phyloP scores from a whole-genome alignment of 2,113 vertebrate species.

The Vombatus ursinus region DNA sequence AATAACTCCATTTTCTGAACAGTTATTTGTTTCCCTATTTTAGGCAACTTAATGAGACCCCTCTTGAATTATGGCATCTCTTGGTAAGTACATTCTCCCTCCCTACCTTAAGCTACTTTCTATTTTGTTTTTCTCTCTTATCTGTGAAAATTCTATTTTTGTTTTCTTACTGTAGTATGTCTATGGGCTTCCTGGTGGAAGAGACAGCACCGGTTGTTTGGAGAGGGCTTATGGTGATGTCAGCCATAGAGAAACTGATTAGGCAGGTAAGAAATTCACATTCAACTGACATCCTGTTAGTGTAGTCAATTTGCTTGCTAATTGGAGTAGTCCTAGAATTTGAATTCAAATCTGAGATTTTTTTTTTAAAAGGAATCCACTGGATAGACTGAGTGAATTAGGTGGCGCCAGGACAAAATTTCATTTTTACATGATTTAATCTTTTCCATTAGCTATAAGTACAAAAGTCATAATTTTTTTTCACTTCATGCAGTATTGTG shows the following conservation, averaged over 20 bases:
- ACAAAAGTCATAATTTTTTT: constrained; percentile 7
- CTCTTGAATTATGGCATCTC: constrained; percentile 95
- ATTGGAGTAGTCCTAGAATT: constrained; percentile 42
- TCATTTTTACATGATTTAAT: constrained; percentile 40
- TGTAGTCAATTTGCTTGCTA: constrained; percentile 31
- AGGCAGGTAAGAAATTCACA: constrained; percentile 88
- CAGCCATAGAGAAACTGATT: constrained; percentile 93
- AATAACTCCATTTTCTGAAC: constrained; percentile 15
- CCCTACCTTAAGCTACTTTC: constrained; percentile 72
- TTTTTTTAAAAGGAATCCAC: constrained; percentile 58
- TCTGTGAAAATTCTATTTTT: constrained; percentile 59
- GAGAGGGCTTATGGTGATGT: constrained; percentile 99
- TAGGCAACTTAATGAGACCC: constrained; percentile 95
- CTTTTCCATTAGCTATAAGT: not conserved
- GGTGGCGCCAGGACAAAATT: not conserved
- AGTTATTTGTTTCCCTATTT: constrained; percentile 73
- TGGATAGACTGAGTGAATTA: constrained; percentile 28
- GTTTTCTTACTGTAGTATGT: constrained; percentile 90
- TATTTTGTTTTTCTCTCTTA: constrained; percentile 37
- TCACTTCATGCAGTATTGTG: constrained; percentile 50
- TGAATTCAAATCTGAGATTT: constrained; percentile 28
- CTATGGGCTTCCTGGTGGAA: constrained; percentile 97
- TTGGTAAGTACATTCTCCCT: constrained; percentile 88
- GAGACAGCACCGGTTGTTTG: constrained; percentile 93
- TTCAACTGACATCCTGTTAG: constrained; percentile 49